Percentiles rank a stretch among this genome's conserved stretches.
Evolutionary conservation across 2,113 vertebrate species (phyloP).

Genomic region (Emydura subglobosa): DNA sequence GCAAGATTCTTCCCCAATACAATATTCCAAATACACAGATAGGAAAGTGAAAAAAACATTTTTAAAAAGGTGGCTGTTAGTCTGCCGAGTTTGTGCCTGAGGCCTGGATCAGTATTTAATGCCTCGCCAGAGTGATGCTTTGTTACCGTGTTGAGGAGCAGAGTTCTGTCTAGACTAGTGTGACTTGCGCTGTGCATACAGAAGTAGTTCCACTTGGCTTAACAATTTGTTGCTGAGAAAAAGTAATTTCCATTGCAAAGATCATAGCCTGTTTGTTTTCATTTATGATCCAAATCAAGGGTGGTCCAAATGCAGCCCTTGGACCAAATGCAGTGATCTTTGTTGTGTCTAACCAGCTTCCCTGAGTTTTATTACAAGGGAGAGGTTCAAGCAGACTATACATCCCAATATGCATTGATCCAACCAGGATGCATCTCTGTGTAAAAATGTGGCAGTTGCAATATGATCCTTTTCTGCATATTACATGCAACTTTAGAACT

Average conservation of each 20-base stretch:
- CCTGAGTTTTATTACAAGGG: not conserved
- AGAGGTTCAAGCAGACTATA: not conserved
- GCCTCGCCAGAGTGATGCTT: accelerated
- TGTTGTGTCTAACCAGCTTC: not conserved
- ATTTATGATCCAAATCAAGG: not conserved
- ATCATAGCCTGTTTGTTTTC: not conserved
- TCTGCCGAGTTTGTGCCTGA: not conserved
- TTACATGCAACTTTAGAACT: not conserved
- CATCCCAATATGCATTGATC: not conserved
- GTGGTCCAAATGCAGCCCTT: not conserved
- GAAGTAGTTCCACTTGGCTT: not conserved
- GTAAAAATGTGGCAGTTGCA: not conserved
- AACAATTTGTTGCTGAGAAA: not conserved
- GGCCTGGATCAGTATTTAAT: not conserved
- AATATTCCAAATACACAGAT: slow-evolving; percentile 45
- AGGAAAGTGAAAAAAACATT: slow-evolving; percentile 58
- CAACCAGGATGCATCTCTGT: not conserved
- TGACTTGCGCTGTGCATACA: accelerated
- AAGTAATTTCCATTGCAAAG: not conserved
- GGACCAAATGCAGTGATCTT: not conserved
- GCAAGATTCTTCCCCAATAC: slow-evolving; percentile 65
- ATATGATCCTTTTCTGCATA: not conserved
- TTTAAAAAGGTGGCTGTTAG: slow-evolving; percentile 63
- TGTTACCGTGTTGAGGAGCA: accelerated
- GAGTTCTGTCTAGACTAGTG: not conserved